Conservation (phyloP, 2,888 invertebrate species). For the Dasysyrphus albostriatus region DNA sequence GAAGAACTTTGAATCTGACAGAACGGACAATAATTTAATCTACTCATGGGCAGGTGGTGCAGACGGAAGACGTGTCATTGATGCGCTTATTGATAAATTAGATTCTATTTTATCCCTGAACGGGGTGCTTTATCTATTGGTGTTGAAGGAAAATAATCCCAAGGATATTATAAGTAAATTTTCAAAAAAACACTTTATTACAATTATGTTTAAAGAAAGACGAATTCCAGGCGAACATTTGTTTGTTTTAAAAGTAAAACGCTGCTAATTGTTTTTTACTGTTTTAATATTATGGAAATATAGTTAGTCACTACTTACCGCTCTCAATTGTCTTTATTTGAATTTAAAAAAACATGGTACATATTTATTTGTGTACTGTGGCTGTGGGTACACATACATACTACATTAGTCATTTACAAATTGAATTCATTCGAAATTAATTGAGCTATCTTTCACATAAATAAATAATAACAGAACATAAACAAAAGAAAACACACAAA, state of each 20-base stretch:
- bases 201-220: constrained; percentile 88
- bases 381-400: too few relatives aligned
- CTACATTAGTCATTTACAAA: too few relatives aligned
- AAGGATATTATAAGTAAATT: constrained; percentile 88
- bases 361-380: too few relatives aligned
- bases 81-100: constrained; percentile 89
- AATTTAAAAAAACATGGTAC: not conserved
- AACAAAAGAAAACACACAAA: too few relatives aligned
- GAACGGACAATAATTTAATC: constrained; percentile 76
- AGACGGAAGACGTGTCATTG: constrained; percentile 90
- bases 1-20: constrained; percentile 31
- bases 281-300: constrained; percentile 20
- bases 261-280: constrained; percentile 48
- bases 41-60: constrained; percentile 91
- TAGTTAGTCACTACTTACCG: constrained; percentile 35
- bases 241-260: constrained; percentile 90
- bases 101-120: constrained; percentile 88
- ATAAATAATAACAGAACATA: too few relatives aligned
- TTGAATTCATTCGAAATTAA: too few relatives aligned
- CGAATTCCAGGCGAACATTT: constrained; percentile 94
- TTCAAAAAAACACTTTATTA: constrained; percentile 85
- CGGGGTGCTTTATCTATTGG: constrained; percentile 94
- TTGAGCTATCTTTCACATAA: too few relatives aligned
- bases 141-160: constrained; percentile 95
- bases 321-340: not conserved